Conservation (phyloP, 2,113 vertebrate species). For the Corythaixoides concolor region DNA sequence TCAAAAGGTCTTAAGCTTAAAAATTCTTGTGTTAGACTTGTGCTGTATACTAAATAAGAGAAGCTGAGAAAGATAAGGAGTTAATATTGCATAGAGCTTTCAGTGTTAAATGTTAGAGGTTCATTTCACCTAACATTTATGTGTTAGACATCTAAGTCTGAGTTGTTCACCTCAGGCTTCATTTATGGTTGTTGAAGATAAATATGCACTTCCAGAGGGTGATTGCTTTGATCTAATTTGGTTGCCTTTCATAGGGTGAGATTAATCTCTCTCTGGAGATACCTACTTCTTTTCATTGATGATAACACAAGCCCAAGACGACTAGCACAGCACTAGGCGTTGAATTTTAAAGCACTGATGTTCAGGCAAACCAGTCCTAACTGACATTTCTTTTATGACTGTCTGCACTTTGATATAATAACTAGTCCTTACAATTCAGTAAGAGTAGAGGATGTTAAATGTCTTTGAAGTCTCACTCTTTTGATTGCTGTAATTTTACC, state of each 20-base stretch:
- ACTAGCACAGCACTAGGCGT: background rate
- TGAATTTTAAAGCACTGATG: constrained; percentile 24
- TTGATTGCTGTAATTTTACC: background rate
- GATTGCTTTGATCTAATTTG: constrained; percentile 45
- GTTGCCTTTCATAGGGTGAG: constrained; percentile 4
- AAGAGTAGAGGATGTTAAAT: background rate
- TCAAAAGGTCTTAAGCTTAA: background rate
- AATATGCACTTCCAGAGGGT: constrained; percentile 35
- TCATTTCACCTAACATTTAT: background rate
- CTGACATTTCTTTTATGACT: constrained; percentile 22
- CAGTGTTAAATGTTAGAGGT: background rate
- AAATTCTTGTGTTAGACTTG: fast-evolving
- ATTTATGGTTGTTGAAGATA: constrained; percentile 43
- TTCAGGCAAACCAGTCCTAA: background rate
- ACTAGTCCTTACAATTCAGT: background rate
- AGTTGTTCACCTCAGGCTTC: constrained; percentile 29
- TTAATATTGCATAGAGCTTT: background rate
- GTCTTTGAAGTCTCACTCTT: background rate
- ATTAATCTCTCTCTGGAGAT: constrained; percentile 40
- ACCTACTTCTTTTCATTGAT: background rate
- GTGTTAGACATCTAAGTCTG: background rate
- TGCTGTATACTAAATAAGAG: background rate
- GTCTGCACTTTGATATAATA: background rate
- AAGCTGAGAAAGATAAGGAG: background rate
- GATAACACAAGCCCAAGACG: background rate